phyloP scores from a whole-genome alignment of 2,113 vertebrate genomes.

The Cinclus cinclus region DNA sequence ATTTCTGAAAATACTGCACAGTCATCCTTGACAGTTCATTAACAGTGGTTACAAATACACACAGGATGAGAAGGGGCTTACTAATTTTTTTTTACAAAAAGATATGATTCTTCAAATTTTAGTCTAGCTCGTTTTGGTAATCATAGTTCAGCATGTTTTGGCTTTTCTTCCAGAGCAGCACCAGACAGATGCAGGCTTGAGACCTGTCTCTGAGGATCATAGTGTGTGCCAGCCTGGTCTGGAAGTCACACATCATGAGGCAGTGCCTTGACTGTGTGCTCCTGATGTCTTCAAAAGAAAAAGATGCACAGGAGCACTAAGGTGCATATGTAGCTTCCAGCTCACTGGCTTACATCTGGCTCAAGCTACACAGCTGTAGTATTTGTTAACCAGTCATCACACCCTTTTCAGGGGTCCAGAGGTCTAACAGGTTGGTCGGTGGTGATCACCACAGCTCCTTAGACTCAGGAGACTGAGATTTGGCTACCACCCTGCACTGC shows the following conservation, averaged over 20 bases:
- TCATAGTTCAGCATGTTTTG: background rate
- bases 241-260: background rate
- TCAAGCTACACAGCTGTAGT: background rate
- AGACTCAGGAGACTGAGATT: background rate
- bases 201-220: background rate
- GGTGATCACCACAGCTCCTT: background rate
- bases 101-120: background rate
- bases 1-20: constrained; percentile 16
- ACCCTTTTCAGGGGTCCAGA: background rate
- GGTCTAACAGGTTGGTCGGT: background rate
- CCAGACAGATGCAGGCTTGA: background rate
- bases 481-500: background rate
- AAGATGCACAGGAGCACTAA: background rate
- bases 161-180: background rate
- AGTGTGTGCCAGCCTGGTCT: background rate
- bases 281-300: background rate
- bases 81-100: background rate
- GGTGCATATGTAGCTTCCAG: fast-evolving
- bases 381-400: background rate
- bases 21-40: background rate
- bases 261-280: background rate
- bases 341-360: background rate
- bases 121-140: background rate
- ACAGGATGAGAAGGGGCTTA: background rate
- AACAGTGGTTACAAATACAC: background rate